Evolutionary conservation across 2,797 vertebrate genomes (phyloP).

Genomic region (Natrix natrix): DNA sequence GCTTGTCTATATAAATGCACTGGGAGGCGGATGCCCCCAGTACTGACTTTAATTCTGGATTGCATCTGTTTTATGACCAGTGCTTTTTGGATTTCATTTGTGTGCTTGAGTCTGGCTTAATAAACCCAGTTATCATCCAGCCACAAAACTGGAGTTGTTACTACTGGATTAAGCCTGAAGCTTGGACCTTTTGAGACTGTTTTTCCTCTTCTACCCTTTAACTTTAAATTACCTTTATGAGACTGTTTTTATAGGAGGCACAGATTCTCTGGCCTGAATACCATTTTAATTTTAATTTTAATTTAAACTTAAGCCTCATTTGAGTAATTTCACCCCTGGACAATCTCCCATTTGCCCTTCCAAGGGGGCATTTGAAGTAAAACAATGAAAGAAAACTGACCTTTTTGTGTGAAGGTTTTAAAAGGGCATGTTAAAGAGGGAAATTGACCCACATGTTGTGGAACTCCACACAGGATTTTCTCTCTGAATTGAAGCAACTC

Average conservation of each 20-base stretch:
- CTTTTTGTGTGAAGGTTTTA: background rate
- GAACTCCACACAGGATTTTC: background rate
- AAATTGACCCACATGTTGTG: background rate
- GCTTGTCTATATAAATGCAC: no score
- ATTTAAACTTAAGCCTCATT: background rate
- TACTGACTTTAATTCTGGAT: no score
- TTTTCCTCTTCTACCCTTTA: no score
- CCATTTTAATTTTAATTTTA: background rate
- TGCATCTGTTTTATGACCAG: no score
- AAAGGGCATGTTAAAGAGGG: background rate
- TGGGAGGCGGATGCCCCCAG: no score
- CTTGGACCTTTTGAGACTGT: no score
- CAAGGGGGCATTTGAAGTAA: background rate
- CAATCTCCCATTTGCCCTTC: background rate
- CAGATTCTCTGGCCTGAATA: background rate
- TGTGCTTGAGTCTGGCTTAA: no score
- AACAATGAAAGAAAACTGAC: background rate
- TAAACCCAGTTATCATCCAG: no score
- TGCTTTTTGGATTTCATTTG: no score
- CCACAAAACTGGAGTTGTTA: no score
- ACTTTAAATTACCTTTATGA: background rate
- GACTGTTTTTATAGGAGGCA: no score
- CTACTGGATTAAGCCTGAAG: no score
- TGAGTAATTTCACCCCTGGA: background rate
- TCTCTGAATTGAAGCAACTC: background rate